phyloP scores from a whole-genome alignment of 2,888 invertebrate species.

The Macaria liturata region DNA sequence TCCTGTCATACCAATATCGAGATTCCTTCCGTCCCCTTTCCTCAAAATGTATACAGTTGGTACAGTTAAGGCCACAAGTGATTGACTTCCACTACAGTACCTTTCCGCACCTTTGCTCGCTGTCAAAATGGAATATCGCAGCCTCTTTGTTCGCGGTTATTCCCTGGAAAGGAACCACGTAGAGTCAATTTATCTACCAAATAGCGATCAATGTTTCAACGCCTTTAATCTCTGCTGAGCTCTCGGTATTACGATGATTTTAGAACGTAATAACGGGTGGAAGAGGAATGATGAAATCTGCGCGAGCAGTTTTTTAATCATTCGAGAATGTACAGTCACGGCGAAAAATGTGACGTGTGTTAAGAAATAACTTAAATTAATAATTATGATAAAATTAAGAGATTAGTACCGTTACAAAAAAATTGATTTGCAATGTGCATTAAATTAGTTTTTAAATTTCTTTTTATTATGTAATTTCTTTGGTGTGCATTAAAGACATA shows the following conservation, averaged over 20 bases:
- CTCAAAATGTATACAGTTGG: neutral
- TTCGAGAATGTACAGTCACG: neutral
- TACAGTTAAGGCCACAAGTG: slow-evolving; percentile 3
- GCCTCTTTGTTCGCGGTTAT: slow-evolving; percentile 22
- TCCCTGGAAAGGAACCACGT: slow-evolving; percentile 26
- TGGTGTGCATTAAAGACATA: too few relatives aligned
- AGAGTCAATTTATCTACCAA: slow-evolving; percentile 29
- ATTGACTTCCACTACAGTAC: slow-evolving; percentile 1
- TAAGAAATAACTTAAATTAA: too few relatives aligned
- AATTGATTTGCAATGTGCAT: too few relatives aligned
- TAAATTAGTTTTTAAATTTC: too few relatives aligned
- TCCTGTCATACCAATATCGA: too few relatives aligned
- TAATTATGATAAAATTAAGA: too few relatives aligned
- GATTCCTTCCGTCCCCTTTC: too few relatives aligned
- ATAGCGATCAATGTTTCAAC: slow-evolving; percentile 23
- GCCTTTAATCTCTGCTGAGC: slow-evolving; percentile 19
- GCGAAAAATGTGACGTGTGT: neutral
- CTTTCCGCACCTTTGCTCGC: slow-evolving; percentile 8
- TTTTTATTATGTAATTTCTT: too few relatives aligned
- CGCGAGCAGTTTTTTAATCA: slow-evolving; percentile 7
- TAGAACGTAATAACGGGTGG: slow-evolving; percentile 6
- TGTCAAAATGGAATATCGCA: slow-evolving; percentile 17
- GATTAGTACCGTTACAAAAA: too few relatives aligned
- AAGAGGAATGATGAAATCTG: slow-evolving; percentile 3
- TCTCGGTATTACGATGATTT: slow-evolving; percentile 14